Evolutionary conservation across 2,797 vertebrate genomes (phyloP).

Genomic region (Brotula barbata): DNA sequence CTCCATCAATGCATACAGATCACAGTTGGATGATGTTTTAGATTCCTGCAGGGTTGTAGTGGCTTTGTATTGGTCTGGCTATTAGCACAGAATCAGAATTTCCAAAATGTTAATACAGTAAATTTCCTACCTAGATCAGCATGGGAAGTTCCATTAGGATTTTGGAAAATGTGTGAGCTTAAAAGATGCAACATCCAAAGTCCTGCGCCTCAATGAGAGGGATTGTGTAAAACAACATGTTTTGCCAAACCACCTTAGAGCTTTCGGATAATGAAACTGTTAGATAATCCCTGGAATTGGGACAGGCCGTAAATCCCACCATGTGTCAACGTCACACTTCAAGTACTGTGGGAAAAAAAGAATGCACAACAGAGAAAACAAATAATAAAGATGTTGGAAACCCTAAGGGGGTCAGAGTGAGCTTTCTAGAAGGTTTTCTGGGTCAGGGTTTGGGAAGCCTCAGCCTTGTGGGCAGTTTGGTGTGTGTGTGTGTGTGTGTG

Average conservation of each 20-base stretch:
- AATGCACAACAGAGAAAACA: slow-evolving; percentile 22
- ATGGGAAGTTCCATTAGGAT: neutral
- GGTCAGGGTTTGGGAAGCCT: slow-evolving; percentile 4
- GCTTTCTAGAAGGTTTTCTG: slow-evolving; percentile 41
- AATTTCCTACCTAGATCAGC: too few species aligned
- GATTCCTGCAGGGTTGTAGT: too few species aligned
- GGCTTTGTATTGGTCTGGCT: too few species aligned
- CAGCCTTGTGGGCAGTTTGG: slow-evolving; percentile 16
- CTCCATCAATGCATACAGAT: neutral
- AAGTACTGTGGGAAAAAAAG: slow-evolving; percentile 27
- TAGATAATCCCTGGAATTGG: slow-evolving; percentile 73
- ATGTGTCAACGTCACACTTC: slow-evolving; percentile 22
- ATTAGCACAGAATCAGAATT: too few species aligned
- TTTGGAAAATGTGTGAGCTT: neutral
- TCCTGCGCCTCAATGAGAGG: neutral
- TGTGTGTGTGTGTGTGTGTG: neutral
- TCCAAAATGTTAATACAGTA: too few species aligned
- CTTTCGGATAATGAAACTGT: slow-evolving; percentile 55
- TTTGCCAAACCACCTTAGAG: slow-evolving; percentile 56
- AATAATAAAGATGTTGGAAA: neutral
- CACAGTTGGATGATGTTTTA: neutral
- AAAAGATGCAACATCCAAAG: neutral
- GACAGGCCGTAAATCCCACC: slow-evolving; percentile 67
- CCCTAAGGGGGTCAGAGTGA: neutral
- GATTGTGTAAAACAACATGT: slow-evolving; percentile 49